phyloP scores from a whole-genome alignment of 1,140 invertebrate species.

The Colletes gigas region DNA sequence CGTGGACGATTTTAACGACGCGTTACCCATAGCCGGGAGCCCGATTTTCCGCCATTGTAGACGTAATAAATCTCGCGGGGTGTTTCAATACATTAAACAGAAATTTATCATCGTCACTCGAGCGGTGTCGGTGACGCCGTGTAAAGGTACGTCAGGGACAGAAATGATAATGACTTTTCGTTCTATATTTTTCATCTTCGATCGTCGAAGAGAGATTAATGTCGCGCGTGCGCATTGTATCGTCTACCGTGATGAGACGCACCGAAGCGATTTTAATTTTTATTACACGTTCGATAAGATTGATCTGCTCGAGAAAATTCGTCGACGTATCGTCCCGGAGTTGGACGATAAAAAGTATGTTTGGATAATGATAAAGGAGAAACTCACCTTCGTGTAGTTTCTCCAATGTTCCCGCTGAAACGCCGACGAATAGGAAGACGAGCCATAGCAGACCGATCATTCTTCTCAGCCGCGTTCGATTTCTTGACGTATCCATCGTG shows the following conservation, averaged over 20 bases:
- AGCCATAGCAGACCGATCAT: slow-evolving; percentile 71
- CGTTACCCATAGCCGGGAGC: neutral
- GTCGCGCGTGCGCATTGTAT: neutral
- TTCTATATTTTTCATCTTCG: slow-evolving; percentile 21
- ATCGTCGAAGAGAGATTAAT: slow-evolving; percentile 4
- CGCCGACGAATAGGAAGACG: slow-evolving; percentile 67
- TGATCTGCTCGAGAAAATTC: neutral
- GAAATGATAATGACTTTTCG: slow-evolving; percentile 51
- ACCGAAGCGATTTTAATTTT: neutral
- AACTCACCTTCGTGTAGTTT: slow-evolving; percentile 79
- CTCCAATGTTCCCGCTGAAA: slow-evolving; percentile 75
- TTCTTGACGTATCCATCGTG: slow-evolving; percentile 75
- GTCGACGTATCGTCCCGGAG: neutral
- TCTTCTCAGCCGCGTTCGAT: slow-evolving; percentile 68
- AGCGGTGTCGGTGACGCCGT: slow-evolving; percentile 50
- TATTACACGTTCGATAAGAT: neutral
- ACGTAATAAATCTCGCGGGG: slow-evolving; percentile 43
- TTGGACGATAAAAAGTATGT: neutral
- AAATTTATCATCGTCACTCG: slow-evolving; percentile 61
- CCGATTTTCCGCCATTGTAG: slow-evolving; percentile 25
- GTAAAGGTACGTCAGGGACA: slow-evolving; percentile 31
- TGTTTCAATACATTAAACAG: slow-evolving; percentile 62
- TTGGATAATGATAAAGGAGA: neutral
- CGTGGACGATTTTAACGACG: neutral
- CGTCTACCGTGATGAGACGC: neutral